These are phyloP conservation scores for Drosophila mettleri DNA, from an alignment of 2,888 invertebrate species.

Conservation along the genomic window DNA sequence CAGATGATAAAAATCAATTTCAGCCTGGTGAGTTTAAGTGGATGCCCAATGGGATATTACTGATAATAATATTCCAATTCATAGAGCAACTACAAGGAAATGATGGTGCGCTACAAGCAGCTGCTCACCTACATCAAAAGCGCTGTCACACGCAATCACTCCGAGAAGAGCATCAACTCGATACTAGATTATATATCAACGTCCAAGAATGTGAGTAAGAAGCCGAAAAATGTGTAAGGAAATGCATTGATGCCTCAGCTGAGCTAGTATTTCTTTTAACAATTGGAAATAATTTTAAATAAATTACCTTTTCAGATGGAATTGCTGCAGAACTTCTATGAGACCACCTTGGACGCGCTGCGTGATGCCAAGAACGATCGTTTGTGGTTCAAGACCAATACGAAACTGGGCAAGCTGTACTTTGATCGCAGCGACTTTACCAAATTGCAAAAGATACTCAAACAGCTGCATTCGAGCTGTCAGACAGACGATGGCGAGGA, in stretches of 20 bases:
- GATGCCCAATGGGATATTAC: background rate
- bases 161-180: slow-evolving; percentile 99
- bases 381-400: slow-evolving; percentile 99
- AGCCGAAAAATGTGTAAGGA: background rate
- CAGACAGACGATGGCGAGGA: slow-evolving; percentile 99
- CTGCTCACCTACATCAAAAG: slow-evolving; percentile 99
- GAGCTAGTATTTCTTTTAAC: too few relatives aligned
- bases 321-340: slow-evolving; percentile 98
- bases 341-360: slow-evolving; percentile 96
- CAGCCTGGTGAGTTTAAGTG: slow-evolving; percentile 89
- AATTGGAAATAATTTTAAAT: background rate
- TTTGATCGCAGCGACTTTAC: slow-evolving; percentile 98
- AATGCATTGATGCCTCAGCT: too few relatives aligned
- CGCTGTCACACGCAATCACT: slow-evolving; percentile 99
- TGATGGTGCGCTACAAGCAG: slow-evolving; percentile 98
- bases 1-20: slow-evolving; percentile 99
- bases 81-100: slow-evolving; percentile 95
- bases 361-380: slow-evolving; percentile 99
- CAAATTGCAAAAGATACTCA: slow-evolving; percentile 97
- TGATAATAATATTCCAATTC: slow-evolving; percentile 47
- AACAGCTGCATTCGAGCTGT: slow-evolving; percentile 98
- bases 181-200: slow-evolving; percentile 99
- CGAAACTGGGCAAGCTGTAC: slow-evolving; percentile 98
- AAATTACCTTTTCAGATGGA: slow-evolving; percentile 91
- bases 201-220: slow-evolving; percentile 94